Percentiles rank a stretch among this genome's conserved stretches.
These are phyloP conservation scores for Triplophysa siluroides DNA, from an alignment of 2,113 vertebrate species.

Conservation along the genomic window DNA sequence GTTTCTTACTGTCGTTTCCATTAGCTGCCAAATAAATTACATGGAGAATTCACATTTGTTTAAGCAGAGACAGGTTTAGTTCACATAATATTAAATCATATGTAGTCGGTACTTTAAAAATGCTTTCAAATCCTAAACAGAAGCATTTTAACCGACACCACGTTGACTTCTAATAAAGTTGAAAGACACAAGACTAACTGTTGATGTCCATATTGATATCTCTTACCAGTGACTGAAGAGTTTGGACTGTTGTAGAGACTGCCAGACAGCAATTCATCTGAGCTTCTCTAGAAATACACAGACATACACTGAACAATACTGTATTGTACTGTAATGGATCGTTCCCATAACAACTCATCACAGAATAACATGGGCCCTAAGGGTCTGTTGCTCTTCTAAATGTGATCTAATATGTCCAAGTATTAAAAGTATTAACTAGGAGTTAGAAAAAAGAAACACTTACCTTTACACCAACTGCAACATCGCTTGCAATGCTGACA, in stretches of 20 bases:
- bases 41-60: neutral
- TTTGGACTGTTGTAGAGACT: conserved; percentile 94
- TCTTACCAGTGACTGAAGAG: conserved; percentile 91
- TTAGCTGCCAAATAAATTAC: conserved; percentile 80
- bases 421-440: no score
- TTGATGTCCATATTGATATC: neutral
- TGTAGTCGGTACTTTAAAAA: no score
- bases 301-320: conserved; percentile 1
- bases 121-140: no score
- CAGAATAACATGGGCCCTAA: neutral
- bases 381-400: no score
- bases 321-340: neutral
- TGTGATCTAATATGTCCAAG: neutral
- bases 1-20: conserved; percentile 97
- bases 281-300: conserved; percentile 85
- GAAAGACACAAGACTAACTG: no score
- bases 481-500: conserved; percentile 59
- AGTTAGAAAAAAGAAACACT: neutral
- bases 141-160: no score
- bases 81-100: no score
- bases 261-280: conserved; percentile 94
- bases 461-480: conserved; percentile 66
- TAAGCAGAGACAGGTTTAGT: no score
- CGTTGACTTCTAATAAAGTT: no score
- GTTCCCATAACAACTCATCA: neutral